These are phyloP conservation scores for Anseranas semipalmata DNA, from an alignment of 2,113 vertebrate species.

Conservation along the genomic window DNA sequence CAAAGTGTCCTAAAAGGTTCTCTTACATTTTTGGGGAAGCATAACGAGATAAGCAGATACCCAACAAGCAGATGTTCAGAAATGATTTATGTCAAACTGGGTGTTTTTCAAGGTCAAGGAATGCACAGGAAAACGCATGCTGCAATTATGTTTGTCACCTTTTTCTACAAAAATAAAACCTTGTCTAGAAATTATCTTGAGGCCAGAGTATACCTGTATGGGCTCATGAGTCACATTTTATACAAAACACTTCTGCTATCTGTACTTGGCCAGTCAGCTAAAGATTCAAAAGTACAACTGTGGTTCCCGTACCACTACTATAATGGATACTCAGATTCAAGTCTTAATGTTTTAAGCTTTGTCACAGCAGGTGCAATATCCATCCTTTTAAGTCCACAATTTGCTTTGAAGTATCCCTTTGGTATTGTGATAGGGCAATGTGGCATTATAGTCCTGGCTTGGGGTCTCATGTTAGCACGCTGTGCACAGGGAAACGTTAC, in stretches of 20 bases:
- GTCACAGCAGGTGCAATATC: background rate
- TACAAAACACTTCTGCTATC: background rate
- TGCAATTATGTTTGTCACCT: background rate
- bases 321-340: background rate
- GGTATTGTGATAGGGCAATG: background rate
- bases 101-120: constrained; percentile 1
- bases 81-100: background rate
- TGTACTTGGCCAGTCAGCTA: background rate
- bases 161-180: constrained; percentile 43
- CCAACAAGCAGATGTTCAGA: constrained; percentile 3
- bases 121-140: background rate
- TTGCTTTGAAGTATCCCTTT: background rate
- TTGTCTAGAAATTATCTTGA: background rate
- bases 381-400: background rate
- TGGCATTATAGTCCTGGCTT: background rate
- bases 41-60: background rate
- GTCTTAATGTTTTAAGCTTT: background rate
- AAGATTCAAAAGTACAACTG: background rate
- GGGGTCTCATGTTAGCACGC: background rate
- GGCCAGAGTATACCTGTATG: accelerated
- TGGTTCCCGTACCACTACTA: background rate
- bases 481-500: accelerated
- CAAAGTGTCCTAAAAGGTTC: background rate
- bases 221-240: background rate
- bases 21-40: background rate